phyloP scores from a whole-genome alignment of 2,113 vertebrate genomes.

The Zapornia atra region DNA sequence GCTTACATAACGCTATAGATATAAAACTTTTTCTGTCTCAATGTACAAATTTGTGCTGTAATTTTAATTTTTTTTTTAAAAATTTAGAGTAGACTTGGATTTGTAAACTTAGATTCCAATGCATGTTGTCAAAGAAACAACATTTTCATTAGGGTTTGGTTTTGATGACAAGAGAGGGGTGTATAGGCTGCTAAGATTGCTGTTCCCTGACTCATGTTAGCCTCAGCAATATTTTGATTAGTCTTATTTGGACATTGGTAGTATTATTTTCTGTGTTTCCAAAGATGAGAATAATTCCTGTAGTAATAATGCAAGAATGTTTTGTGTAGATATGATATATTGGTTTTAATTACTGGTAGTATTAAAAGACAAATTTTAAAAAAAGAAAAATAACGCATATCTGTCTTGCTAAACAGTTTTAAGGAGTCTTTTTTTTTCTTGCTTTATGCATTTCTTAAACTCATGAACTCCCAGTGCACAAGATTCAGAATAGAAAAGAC shows the following conservation, averaged over 20 bases:
- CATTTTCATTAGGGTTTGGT: neutral
- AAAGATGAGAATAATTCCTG: neutral
- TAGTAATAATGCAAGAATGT: neutral
- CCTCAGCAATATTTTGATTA: neutral
- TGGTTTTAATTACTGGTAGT: neutral
- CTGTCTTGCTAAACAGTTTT: neutral
- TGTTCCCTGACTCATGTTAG: neutral
- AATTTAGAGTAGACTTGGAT: rapidly evolving
- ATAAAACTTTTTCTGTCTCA: neutral
- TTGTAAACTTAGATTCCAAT: neutral
- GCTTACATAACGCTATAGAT: neutral
- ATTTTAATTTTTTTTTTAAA: neutral
- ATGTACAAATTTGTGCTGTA: neutral
- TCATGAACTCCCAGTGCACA: neutral
- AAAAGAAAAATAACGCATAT: neutral
- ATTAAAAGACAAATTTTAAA: neutral
- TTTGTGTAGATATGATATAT: neutral
- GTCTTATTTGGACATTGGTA: neutral
- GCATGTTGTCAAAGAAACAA: neutral
- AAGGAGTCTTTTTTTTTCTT: neutral
- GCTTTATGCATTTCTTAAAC: neutral
- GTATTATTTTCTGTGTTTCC: neutral
- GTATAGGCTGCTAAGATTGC: neutral
- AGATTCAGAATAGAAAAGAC: neutral
- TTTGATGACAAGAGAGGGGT: neutral